Conservation (phyloP, 2,888 invertebrate species). For the Tuberolachnus salignus region DNA sequence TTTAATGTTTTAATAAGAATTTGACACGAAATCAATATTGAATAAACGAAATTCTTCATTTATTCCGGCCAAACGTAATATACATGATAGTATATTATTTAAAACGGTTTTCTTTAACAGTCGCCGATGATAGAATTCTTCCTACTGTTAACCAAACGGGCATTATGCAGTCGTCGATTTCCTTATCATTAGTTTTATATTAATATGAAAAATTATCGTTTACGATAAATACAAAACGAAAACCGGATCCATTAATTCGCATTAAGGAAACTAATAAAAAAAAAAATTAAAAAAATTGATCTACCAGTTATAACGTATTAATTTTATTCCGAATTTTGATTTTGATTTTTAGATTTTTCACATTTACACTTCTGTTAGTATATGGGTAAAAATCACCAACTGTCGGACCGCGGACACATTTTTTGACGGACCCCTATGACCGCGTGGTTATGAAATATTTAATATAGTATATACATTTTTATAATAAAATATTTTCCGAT, state of each 20-base stretch:
- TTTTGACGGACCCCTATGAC: too few species aligned
- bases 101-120: neutral
- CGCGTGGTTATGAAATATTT: too few species aligned
- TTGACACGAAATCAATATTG: conserved; percentile 30
- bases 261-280: neutral
- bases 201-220: too few species aligned
- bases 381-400: too few species aligned
- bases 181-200: conserved; percentile 11
- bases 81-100: neutral
- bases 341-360: too few species aligned
- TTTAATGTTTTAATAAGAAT: neutral
- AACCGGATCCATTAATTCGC: neutral
- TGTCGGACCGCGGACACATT: too few species aligned
- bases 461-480: too few species aligned
- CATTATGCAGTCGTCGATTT: conserved; percentile 10
- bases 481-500: too few species aligned
- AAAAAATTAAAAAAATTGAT: too few species aligned
- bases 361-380: too few species aligned
- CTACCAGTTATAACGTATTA: neutral
- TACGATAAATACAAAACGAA: too few species aligned
- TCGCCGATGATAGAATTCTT: neutral
- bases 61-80: conserved; percentile 13
- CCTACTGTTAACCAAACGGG: neutral
- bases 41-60: neutral
- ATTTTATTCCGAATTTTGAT: neutral